phyloP scores from a whole-genome alignment of 2,113 vertebrate genomes.

The Aplodontia rufa region DNA sequence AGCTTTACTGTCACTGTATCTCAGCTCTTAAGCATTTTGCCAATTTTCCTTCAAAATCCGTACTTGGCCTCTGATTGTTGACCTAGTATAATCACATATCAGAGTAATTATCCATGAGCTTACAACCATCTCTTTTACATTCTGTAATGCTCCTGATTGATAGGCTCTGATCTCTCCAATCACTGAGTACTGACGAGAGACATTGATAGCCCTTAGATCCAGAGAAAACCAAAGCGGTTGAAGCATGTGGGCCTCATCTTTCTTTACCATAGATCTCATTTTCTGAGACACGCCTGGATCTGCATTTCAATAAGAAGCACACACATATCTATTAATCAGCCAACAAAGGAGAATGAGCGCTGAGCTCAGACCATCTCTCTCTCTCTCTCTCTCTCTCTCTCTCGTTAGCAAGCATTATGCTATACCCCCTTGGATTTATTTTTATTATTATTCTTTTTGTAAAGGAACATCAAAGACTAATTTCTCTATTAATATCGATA shows the following conservation, averaged over 20 bases:
- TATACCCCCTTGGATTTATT: conserved; percentile 36
- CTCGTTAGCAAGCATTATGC: background rate
- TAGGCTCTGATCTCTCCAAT: background rate
- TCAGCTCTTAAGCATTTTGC: background rate
- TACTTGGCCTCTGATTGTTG: background rate
- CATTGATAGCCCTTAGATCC: background rate
- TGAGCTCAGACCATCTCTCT: background rate
- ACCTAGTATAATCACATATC: background rate
- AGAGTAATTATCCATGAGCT: background rate
- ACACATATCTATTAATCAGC: conserved; percentile 40
- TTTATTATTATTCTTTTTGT: conserved; percentile 15
- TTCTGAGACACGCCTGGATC: conserved; percentile 18
- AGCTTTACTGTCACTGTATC: background rate
- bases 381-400: background rate
- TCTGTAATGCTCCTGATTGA: background rate
- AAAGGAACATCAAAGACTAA: conserved; percentile 40
- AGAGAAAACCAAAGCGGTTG: conserved; percentile 6
- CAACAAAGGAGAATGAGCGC: background rate
- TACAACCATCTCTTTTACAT: background rate
- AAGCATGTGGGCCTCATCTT: background rate
- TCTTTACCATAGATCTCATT: conserved; percentile 51
- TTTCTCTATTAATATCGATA: conserved; percentile 66
- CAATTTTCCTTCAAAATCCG: background rate
- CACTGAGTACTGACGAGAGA: background rate
- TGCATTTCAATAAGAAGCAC: conserved; percentile 35